Evolutionary conservation across 2,888 invertebrate genomes (phyloP).

Genomic region (Caenorhabditis sp.): DNA sequence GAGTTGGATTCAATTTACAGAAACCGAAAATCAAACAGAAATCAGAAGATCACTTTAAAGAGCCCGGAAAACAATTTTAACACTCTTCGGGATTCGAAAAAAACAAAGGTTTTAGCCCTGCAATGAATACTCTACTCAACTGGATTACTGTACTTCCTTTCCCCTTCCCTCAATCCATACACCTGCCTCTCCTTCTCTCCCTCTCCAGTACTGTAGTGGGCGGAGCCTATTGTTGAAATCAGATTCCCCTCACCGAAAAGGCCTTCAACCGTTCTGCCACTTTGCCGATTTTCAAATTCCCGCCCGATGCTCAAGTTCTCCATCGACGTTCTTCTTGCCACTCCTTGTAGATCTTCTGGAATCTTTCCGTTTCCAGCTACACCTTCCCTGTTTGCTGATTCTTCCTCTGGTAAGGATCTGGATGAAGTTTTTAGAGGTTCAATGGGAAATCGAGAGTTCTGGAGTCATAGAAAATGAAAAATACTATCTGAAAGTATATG

Average conservation of each 20-base stretch:
- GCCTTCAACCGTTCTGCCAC: constrained; percentile 19
- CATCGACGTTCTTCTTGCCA: constrained; percentile 69
- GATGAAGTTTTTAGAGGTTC: not conserved
- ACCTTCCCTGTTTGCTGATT: constrained; percentile 9
- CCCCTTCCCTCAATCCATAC: not conserved
- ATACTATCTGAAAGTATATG: too few relatives aligned
- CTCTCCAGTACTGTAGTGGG: constrained; percentile 43
- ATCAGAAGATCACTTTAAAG: too few relatives aligned
- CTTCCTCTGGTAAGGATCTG: constrained; percentile 27
- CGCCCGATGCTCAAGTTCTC: constrained; percentile 68
- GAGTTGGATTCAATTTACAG: too few relatives aligned
- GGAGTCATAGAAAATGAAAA: too few relatives aligned
- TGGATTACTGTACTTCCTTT: not conserved
- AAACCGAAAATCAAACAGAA: too few relatives aligned
- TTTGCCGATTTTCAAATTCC: constrained; percentile 14
- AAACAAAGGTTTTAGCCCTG: too few relatives aligned
- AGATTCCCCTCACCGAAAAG: constrained; percentile 24
- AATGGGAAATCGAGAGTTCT: too few relatives aligned
- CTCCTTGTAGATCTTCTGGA: constrained; percentile 40
- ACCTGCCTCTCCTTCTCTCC: constrained; percentile 1
- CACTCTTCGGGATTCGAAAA: too few relatives aligned
- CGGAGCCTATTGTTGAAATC: constrained; percentile 22
- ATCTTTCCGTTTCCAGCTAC: constrained; percentile 39
- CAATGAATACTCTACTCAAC: not conserved
- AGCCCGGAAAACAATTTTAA: too few relatives aligned